Conservation (phyloP, 2,113 vertebrate species). For the Plecturocebus donacophilus region DNA sequence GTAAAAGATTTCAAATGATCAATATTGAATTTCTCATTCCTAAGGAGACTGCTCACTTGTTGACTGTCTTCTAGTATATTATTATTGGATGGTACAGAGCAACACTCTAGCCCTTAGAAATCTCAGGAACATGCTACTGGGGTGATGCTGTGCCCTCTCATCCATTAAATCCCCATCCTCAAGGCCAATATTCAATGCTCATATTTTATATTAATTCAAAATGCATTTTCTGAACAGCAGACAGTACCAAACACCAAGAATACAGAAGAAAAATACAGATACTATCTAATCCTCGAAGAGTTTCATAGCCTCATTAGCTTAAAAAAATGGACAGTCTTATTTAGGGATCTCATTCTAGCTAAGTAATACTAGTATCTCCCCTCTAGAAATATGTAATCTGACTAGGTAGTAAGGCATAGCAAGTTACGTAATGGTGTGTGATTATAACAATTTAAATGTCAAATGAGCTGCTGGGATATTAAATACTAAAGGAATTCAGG, state of each 20-base stretch:
- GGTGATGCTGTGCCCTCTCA: fast-evolving
- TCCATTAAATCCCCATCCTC: background rate
- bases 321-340: background rate
- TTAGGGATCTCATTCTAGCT: background rate
- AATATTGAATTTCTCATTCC: background rate
- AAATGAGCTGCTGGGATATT: background rate
- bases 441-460: background rate
- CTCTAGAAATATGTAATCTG: background rate
- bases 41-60: background rate
- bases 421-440: background rate
- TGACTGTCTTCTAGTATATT: background rate
- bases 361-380: background rate
- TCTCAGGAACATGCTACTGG: background rate
- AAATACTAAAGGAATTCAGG: background rate
- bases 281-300: background rate
- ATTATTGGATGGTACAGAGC: background rate
- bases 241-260: background rate
- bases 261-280: background rate
- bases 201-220: background rate
- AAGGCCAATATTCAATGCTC: background rate
- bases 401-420: background rate
- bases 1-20: background rate
- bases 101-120: background rate
- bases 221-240: background rate
- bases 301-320: background rate